phyloP scores from a whole-genome alignment of 2,888 invertebrate species.

The Monopis laevigella region DNA sequence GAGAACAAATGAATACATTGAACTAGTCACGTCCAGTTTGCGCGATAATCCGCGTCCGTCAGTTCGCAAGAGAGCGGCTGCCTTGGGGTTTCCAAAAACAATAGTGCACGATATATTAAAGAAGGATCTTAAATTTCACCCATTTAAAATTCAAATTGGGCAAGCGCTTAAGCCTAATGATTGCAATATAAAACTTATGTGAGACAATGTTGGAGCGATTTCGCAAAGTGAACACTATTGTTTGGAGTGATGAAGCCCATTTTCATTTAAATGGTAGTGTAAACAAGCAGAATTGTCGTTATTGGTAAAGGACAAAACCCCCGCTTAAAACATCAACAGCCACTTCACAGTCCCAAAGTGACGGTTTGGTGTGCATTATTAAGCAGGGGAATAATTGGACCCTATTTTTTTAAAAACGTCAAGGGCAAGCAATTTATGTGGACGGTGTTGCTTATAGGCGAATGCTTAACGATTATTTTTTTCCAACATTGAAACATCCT shows the following conservation, averaged over 20 bases:
- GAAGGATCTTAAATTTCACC: slow-evolving; percentile 18
- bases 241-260: slow-evolving; percentile 12
- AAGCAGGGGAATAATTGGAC: no score
- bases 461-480: no score
- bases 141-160: slow-evolving; percentile 19
- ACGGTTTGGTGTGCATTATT: no score
- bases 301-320: slow-evolving; percentile 3
- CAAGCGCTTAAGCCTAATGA: slow-evolving; percentile 20
- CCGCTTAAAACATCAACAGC: not conserved
- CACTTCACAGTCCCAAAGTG: no score
- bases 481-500: no score
- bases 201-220: slow-evolving; percentile 15
- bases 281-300: slow-evolving; percentile 1
- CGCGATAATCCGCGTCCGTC: no score
- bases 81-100: slow-evolving; percentile 17
- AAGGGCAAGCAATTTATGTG: no score
- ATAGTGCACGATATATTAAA: slow-evolving; percentile 12
- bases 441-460: no score
- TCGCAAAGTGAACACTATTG: slow-evolving; percentile 15
- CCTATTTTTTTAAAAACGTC: slow-evolving; percentile 11
- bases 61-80: no score
- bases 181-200: slow-evolving; percentile 16
- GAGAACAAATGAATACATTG: no score
- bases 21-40: no score
- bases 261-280: slow-evolving; percentile 4